phyloP scores from a whole-genome alignment of 2,113 vertebrate genomes.

The Rhea pennata region DNA sequence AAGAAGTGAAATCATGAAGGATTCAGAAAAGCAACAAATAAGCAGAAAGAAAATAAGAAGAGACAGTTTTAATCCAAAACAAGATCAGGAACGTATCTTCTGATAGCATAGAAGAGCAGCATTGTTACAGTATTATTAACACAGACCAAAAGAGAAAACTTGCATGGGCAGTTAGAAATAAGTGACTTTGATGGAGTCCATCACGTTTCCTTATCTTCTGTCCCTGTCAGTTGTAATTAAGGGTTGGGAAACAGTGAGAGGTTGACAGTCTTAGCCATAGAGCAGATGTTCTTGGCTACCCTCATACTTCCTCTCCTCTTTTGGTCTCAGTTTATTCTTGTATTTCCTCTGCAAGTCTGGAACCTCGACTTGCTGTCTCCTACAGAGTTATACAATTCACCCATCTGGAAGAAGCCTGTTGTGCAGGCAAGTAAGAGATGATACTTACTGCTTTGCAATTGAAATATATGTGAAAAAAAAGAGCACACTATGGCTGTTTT shows the following conservation, averaged over 20 bases:
- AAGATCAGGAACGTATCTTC: not conserved
- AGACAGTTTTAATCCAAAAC: not conserved
- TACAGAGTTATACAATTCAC: slow-evolving; percentile 1
- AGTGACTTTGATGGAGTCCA: not conserved
- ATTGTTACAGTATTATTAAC: not conserved
- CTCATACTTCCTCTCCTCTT: not conserved
- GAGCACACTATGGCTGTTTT: not conserved
- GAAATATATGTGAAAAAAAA: not conserved
- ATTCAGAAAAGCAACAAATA: not conserved
- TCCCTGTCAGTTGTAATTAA: not conserved
- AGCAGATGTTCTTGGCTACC: not conserved
- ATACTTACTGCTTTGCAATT: slow-evolving; percentile 5
- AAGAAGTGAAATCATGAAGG: not conserved
- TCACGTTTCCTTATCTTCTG: not conserved
- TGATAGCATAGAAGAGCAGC: not conserved
- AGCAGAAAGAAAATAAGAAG: not conserved
- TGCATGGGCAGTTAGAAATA: not conserved
- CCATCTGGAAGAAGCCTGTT: slow-evolving; percentile 56
- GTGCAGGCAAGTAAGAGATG: slow-evolving; percentile 23
- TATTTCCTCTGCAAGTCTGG: slow-evolving; percentile 38
- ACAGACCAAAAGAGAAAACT: not conserved
- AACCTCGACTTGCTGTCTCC: not conserved
- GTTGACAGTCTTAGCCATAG: not conserved
- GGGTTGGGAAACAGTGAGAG: not conserved
- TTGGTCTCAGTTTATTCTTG: slow-evolving; percentile 27